Evolutionary conservation across 1,140 invertebrate species (phyloP), one percentile per base, ranked within the genome.

Genomic region (Papilio machaon): DNA sequence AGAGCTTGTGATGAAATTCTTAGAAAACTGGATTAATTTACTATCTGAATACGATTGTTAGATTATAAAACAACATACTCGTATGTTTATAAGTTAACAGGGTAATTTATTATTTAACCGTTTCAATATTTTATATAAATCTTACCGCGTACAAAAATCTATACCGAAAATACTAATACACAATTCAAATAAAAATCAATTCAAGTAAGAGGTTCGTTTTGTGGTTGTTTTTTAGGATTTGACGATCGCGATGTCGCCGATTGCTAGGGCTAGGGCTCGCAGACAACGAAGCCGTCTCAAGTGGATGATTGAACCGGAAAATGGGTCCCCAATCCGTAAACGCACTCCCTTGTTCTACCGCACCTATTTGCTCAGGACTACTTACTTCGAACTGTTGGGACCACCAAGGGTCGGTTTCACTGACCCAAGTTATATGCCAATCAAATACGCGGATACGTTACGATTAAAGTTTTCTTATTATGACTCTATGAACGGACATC

Each of bases 221-320:
- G 64, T 4, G 30, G 73, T 81, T 79, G 49, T 74, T 80, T 83
- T 54, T 74, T 80, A 73, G 17, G 47, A 80, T 75, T 80, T 43
- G 58, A 84, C 79, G 78, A 76, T 83, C 70, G 80, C 79, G 84
- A 84, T 85, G 82, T 86, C 81, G 81, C 73, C 73, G 58, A 79
- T 86, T 85, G 81, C 83, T 84, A 90, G 85, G 75, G 82, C 30
- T n/a, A 13, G 54, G 58, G 58, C 43, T 47, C 23, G 81, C 86
- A 90, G 88, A 90, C 89, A 90, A 86, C 87, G 86, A 86, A 84
- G 87, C 82, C 82, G 90, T 92, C 91, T 93, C 91, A 82, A 93
- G 91, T 91, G 91, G 89, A 92, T 93, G 91, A 93, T 93, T 91
- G 91, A 88, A 83, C 81, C 84, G 87, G 88, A 86, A 90, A 91